Evolutionary conservation across 2,888 invertebrate genomes (phyloP), one percentile per base, ranked within the genome.

Genomic region (Smittia sp.): DNA sequence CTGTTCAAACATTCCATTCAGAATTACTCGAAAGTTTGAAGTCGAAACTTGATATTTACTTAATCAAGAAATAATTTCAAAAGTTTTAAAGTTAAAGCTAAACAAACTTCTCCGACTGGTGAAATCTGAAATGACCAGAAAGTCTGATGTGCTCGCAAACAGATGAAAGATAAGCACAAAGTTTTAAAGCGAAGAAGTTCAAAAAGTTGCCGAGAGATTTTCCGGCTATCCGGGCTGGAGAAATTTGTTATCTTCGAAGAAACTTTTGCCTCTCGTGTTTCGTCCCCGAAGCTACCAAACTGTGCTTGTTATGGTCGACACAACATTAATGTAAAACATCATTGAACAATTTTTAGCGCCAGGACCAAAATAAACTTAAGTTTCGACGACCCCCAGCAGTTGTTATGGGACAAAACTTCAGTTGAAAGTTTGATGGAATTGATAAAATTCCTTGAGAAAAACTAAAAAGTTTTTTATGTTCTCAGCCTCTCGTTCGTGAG

Each of bases 321-420:
- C 20, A 58, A 58, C 58, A 58, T 58, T 58, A 58, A 58, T 58
- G 15, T n/a, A 58, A 58, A 58, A 18, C 58, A 58, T 58, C 58
- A 7, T 58, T 3, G 6, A 13, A 22, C 15, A 22, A 58, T 58
- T 58, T 58, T 15, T n/a, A n/a, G n/a, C n/a, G 6, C 58, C 7
- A n/a, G 20, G 24, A 22, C 6, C 2, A 22, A 22, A 22, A 20
- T 20, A 58, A 58, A 20, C 18, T 54, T 54, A 11, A n/a, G n/a
- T n/a, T n/a, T n/a, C n/a, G n/a, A n/a, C n/a, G n/a, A n/a, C n/a
- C n/a, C 15, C 18, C 15, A 11, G 54, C 6, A 54, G 11, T 54
- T 15, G 7, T n/a, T 15, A 54, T 6, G 15, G 6, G 11, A 15
- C 7, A 58, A 22, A 58, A 22, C 24, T 3, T 24, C 2, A 24